Percentiles rank a stretch among this genome's conserved stretches.
Evolutionary conservation across 2,888 invertebrate genomes (phyloP).

Genomic region (Cantharis rufa): DNA sequence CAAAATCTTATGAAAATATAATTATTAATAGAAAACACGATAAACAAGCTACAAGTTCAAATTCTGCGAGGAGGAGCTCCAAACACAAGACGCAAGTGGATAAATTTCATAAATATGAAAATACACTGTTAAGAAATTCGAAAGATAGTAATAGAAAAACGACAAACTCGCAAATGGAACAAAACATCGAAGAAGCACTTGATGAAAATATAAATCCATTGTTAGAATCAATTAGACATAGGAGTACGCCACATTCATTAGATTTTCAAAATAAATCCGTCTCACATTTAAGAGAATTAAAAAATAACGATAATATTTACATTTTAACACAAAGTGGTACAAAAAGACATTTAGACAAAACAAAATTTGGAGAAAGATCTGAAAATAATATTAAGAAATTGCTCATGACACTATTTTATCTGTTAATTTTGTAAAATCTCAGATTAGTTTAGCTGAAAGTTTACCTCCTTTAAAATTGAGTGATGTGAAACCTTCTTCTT

Average conservation of each 20-base stretch:
- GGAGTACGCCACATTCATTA: conserved; percentile 27
- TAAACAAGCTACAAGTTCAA: conserved; percentile 22
- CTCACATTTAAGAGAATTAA: conserved; percentile 14
- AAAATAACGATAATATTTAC: conserved; percentile 16
- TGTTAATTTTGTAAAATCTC: conserved; percentile 29
- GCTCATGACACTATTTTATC: conserved; percentile 26
- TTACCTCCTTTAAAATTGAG: conserved; percentile 8
- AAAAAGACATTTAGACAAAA: conserved; percentile 9
- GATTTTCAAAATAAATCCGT: conserved; percentile 23
- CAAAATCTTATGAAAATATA: conserved; percentile 28
- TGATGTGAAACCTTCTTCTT: conserved; percentile 13
- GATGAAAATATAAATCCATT: conserved; percentile 22
- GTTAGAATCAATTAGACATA: conserved; percentile 25
- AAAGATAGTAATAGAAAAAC: conserved; percentile 21
- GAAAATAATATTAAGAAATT: conserved; percentile 20
- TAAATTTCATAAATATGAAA: conserved; percentile 34
- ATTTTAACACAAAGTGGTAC: conserved; percentile 6
- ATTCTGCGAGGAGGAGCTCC: conserved; percentile 15
- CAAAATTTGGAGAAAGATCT: conserved; percentile 13
- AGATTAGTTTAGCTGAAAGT: conserved; percentile 28
- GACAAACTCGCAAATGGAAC: conserved; percentile 24
- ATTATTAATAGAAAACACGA: conserved; percentile 22
- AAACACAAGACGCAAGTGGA: conserved; percentile 28
- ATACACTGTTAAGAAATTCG: conserved; percentile 22
- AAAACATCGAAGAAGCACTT: conserved; percentile 6